Evolutionary conservation across 1,140 invertebrate genomes (phyloP), one percentile per base, ranked within the genome.

Genomic region (Daktulosphaira vitifoliae): DNA sequence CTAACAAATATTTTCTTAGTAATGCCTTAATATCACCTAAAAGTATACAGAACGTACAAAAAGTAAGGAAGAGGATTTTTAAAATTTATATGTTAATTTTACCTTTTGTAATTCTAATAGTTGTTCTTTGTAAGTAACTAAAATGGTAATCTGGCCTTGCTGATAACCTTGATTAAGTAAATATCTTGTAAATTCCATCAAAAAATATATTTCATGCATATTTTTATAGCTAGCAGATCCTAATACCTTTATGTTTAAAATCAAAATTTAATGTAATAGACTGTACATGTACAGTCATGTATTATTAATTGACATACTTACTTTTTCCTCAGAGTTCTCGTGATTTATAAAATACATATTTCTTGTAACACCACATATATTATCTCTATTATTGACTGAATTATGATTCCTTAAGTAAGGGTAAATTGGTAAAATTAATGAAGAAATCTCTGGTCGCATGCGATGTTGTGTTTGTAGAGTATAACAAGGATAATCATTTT

Each of bases 401-500:
- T 71, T 68, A 67, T 81, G 78, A 73, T 82, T 79, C 16, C 73
- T 38, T 1, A 86, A 73, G 11, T 77, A 70, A n/a, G 76, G 70
- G 71, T 86, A 86, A 65, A 86, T 39, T 38, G 52, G 52, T 82
- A 38, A 74, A 72, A 2, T 83, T 82, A 6, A 76, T 73, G 15
- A 85, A 75, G 2, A 86, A 75, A 86, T 81, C 69, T 81, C 80
- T 0, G 81, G 81, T 6, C 83, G 74, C 84, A 86, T 86, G 50
- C 84, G 76, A 71, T 85, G 82, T 71, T 86, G 84, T 6, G 80
- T 76, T 59, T 73, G 69, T 2, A 85, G 75, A 2, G 75, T 73
- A 5, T 77, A 72, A 68, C 76, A 80, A 48, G 80, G 76, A 11
- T 83, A 74, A 1, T 77, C 74, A 71, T 82, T 82, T 15, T 72